Evolutionary conservation across 2,888 invertebrate genomes (phyloP), one percentile per base, ranked within the genome.

Genomic region (Thera britannica): DNA sequence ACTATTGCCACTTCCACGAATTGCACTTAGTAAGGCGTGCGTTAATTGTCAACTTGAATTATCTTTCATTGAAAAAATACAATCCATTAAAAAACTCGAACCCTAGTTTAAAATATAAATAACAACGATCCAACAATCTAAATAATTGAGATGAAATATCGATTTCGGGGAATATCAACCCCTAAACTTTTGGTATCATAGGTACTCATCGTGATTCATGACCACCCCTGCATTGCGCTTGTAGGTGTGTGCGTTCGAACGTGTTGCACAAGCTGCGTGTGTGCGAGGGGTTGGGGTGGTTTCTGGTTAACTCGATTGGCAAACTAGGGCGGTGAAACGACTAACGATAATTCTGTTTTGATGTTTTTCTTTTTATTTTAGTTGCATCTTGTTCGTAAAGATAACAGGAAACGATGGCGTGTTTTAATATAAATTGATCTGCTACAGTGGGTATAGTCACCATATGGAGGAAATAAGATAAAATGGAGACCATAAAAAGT

Each of bases 261-360:
- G 71, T 74, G 75, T 84, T 86, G 86, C 84, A 88, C 83, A 83
- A 79, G 73, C 72, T 80, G 80, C 77, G 79, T 80, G 77, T 85
- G 86, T 87, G 80, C 74, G 76, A 70, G 77, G 81, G 77, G 82
- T 76, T 80, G 81, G 81, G 82, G 83, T 75, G 76, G 78, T 79
- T 86, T 80, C 82, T 76, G 76, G 79, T 79, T 87, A 87, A 88
- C 83, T 79, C 84, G 83, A 86, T 85, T 84, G 86, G 85, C 80
- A 80, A 84, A 80, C 80, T 80, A 91, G 92, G 83, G 92, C 79
- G 79, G 91, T 81, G 83, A 83, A 75, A 77, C 77, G 65, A 66
- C 70, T 69, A 75, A 79, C 75, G 74, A 77, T 70, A 70, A 62
- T 62, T 46, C 64, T 72, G 67, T 65, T 75, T 71, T 74, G 36